A percentile compares a stretch with the other conserved stretches of the same genome.
Evolutionary conservation across 2,888 invertebrate genomes (phyloP).

Genomic region (Phania funesta): DNA sequence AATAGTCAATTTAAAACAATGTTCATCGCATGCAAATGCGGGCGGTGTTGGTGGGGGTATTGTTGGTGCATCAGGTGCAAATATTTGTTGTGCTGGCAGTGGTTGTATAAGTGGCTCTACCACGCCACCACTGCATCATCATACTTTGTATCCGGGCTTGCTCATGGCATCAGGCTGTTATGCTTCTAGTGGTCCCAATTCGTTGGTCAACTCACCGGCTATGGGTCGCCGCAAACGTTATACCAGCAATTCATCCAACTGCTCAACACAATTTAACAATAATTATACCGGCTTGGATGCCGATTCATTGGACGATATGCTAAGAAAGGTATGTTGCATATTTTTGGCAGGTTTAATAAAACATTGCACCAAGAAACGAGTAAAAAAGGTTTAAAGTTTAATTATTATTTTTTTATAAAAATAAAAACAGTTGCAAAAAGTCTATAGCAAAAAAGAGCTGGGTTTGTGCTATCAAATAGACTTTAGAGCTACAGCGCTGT

Average conservation of each 20-base stretch:
- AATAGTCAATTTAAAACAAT: constrained; percentile 71
- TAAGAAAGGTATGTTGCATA: constrained; percentile 84
- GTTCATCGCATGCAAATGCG: constrained; percentile 61
- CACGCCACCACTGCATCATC: constrained; percentile 72
- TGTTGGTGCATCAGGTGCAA: constrained; percentile 15
- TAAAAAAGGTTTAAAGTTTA: neutral
- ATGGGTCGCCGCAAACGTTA: constrained; percentile 84
- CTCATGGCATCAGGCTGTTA: constrained; percentile 70
- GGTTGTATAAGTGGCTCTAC: constrained; percentile 68
- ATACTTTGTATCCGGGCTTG: constrained; percentile 74
- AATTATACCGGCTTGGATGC: constrained; percentile 84
- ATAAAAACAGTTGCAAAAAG: neutral
- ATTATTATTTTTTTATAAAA: neutral
- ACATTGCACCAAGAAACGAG: neutral
- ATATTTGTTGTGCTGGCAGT: constrained; percentile 63
- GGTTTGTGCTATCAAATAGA: neutral
- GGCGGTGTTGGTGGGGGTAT: constrained; percentile 30
- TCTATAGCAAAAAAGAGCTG: neutral
- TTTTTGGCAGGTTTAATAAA: neutral
- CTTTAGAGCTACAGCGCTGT: too few relatives aligned
- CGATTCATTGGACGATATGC: constrained; percentile 89
- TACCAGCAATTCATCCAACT: constrained; percentile 83
- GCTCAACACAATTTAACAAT: constrained; percentile 84
- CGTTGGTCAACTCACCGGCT: constrained; percentile 81
- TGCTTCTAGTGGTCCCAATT: constrained; percentile 76